These are phyloP conservation scores for Ammodytes dubius DNA, from an alignment of 2,113 vertebrate species.

Conservation along the genomic window DNA sequence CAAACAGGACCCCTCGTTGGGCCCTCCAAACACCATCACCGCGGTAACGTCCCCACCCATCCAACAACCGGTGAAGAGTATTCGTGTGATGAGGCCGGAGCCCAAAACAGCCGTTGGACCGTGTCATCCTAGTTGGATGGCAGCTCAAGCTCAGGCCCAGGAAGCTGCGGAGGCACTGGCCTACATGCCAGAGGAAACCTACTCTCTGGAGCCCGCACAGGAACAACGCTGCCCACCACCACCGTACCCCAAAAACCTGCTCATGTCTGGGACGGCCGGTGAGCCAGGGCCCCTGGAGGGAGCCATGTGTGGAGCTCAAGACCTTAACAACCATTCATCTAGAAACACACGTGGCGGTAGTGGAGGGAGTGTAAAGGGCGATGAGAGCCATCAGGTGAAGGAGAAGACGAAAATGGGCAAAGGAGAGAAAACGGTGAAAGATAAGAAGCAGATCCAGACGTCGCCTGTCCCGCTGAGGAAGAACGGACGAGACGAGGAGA, in stretches of 20 bases:
- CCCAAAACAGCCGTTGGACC: constrained; percentile 98
- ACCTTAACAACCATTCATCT: constrained; percentile 49
- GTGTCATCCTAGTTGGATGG: constrained; percentile 94
- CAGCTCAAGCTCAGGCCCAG: constrained; percentile 85
- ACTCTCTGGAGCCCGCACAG: constrained; percentile 86
- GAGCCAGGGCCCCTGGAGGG: constrained; percentile 85
- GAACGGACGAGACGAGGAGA: constrained; percentile 93
- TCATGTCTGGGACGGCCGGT: constrained; percentile 80
- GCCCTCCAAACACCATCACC: constrained; percentile 93
- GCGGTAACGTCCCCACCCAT: constrained; percentile 95
- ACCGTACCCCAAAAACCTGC: constrained; percentile 93
- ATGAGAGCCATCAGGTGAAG: constrained; percentile 77
- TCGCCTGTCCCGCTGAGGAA: constrained; percentile 94
- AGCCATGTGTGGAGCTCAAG: constrained; percentile 67
- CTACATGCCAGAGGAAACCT: constrained; percentile 85
- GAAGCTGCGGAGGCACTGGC: constrained; percentile 86
- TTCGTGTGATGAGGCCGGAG: constrained; percentile 95
- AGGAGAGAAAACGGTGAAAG: constrained; percentile 88
- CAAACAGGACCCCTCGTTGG: constrained; percentile 88
- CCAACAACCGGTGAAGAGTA: constrained; percentile 96
- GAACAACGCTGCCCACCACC: constrained; percentile 93
- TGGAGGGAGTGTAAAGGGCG: constrained; percentile 70
- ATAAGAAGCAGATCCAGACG: constrained; percentile 98
- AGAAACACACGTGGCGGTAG: constrained; percentile 66
- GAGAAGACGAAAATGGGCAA: constrained; percentile 89